Conservation (phyloP, 2,888 invertebrate genomes). For the Acanthosepion esculentum region DNA sequence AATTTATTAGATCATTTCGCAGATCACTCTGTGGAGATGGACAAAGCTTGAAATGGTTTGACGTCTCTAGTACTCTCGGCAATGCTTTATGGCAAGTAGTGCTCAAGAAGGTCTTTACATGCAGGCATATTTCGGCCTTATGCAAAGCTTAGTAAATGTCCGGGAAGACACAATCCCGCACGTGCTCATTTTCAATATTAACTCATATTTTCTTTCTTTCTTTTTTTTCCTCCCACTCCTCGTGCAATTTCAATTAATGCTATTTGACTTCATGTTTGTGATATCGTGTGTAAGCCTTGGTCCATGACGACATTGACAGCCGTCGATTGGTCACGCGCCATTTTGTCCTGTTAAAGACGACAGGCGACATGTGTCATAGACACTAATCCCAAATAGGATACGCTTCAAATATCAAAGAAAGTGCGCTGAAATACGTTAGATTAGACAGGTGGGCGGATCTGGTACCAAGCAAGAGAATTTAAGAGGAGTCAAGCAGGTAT, state of each 20-base stretch:
- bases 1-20: too few species aligned
- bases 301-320: not conserved
- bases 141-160: too few species aligned
- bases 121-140: too few species aligned
- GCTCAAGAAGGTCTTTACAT: too few species aligned
- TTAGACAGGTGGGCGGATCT: not conserved
- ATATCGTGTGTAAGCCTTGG: not conserved
- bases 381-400: not conserved
- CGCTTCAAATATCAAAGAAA: not conserved
- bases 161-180: not conserved
- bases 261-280: not conserved
- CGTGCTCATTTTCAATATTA: not conserved
- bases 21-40: too few species aligned
- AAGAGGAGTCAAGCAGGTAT: not conserved
- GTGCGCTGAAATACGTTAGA: not conserved
- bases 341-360: not conserved
- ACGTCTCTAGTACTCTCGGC: too few species aligned
- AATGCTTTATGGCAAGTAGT: too few species aligned
- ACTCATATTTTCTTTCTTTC: not conserved
- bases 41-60: too few species aligned
- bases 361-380: not conserved
- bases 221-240: not conserved
- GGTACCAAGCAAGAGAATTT: not conserved
- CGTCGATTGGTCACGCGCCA: conserved; percentile 18
- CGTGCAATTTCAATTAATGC: not conserved